phyloP scores from a whole-genome alignment of 2,797 vertebrate genomes.

The Allobates femoralis region DNA sequence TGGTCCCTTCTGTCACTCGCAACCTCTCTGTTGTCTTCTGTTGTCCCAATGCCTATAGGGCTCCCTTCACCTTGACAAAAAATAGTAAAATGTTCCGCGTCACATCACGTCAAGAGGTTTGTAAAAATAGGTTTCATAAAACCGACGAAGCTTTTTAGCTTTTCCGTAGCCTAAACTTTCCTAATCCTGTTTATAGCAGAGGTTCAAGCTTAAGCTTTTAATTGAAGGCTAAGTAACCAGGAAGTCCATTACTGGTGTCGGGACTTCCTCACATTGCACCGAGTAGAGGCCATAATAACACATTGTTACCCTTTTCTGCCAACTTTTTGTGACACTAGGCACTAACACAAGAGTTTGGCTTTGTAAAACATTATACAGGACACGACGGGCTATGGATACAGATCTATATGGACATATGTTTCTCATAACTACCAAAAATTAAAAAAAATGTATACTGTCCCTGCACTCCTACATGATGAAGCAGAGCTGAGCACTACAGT shows the following conservation, averaged over 20 bases:
- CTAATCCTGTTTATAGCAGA: conserved; percentile 48
- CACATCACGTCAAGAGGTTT: neutral
- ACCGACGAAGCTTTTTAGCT: conserved; percentile 9
- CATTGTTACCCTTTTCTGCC: neutral
- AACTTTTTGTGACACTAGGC: neutral
- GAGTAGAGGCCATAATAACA: neutral
- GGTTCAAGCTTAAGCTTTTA: conserved; percentile 33
- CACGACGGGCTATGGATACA: neutral
- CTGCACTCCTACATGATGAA: neutral
- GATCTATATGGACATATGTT: neutral
- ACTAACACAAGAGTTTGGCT: no score
- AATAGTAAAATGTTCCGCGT: neutral
- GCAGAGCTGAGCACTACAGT: neutral
- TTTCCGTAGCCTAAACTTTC: neutral
- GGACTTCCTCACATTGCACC: conserved; percentile 13
- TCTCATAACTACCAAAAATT: neutral
- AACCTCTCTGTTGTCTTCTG: neutral
- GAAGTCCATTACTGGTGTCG: conserved; percentile 28
- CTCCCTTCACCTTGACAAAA: neutral
- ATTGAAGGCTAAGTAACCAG: conserved; percentile 9
- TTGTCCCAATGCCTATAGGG: neutral
- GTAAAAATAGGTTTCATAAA: conserved; percentile 19
- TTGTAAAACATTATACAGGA: neutral
- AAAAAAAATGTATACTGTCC: no score
- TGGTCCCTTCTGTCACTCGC: neutral